phyloP scores from a whole-genome alignment of 1,140 invertebrate genomes.

The Hetaerina americana region DNA sequence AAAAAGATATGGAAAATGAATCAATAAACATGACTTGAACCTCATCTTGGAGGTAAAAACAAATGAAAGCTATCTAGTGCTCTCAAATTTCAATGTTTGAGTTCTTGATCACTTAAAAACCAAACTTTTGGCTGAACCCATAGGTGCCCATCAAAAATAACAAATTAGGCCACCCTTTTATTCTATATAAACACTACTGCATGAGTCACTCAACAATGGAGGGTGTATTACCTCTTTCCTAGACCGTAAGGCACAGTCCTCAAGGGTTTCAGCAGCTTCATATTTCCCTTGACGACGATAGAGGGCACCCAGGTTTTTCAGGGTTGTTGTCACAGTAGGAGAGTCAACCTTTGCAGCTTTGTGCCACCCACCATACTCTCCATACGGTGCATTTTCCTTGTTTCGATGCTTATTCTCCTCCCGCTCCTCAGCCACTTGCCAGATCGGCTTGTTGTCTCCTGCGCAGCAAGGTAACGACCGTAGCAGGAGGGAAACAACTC shows the following conservation, averaged over 20 bases:
- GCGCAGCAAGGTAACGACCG: constrained; percentile 14
- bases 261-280: constrained; percentile 95
- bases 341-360: constrained; percentile 98
- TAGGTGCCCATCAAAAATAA: too few species aligned
- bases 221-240: constrained; percentile 87
- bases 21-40: too few species aligned
- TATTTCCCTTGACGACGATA: constrained; percentile 97
- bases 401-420: constrained; percentile 90
- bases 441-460: constrained; percentile 97
- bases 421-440: constrained; percentile 97
- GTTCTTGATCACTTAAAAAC: too few species aligned
- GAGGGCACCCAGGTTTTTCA: constrained; percentile 93
- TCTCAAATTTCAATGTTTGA: too few species aligned
- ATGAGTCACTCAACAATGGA: too few species aligned
- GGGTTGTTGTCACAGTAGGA: constrained; percentile 90
- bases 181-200: too few species aligned
- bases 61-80: too few species aligned
- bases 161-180: too few species aligned
- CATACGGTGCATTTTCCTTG: constrained; percentile 80
- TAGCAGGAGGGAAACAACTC: not conserved
- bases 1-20: too few species aligned
- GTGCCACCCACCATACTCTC: constrained; percentile 94
- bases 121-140: too few species aligned
- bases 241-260: constrained; percentile 90
- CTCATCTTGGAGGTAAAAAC: too few species aligned